phyloP scores from a whole-genome alignment of 2,888 invertebrate genomes.

The Folsomia manolachei region DNA sequence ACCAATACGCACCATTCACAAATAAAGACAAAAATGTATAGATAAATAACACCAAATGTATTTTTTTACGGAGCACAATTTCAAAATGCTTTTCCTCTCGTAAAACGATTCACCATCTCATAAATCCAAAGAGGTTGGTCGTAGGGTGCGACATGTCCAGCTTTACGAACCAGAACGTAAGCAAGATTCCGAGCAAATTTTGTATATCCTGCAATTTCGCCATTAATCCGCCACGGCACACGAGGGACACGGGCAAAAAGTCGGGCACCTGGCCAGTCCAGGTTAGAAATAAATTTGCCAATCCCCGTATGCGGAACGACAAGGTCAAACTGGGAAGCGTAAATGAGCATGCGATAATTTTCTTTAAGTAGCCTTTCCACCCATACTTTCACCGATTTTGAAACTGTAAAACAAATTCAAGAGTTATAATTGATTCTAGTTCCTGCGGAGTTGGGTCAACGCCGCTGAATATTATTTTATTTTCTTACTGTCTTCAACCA shows the following conservation, averaged over 20 bases:
- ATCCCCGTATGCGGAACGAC: conserved; percentile 85
- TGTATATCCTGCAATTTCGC: conserved; percentile 71
- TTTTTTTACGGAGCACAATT: no score
- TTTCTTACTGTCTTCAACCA: conserved; percentile 76
- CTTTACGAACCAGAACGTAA: conserved; percentile 71
- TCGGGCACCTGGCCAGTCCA: conserved; percentile 67
- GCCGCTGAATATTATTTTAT: no score
- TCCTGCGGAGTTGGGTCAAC: no score
- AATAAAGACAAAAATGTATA: no score
- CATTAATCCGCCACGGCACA: conserved; percentile 65
- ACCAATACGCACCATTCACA: no score
- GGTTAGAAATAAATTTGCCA: conserved; percentile 69
- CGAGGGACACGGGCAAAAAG: conserved; percentile 67
- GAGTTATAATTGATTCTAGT: no score
- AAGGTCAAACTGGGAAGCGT: conserved; percentile 87
- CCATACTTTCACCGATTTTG: conserved; percentile 72
- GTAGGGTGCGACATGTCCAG: conserved; percentile 77
- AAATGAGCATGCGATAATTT: conserved; percentile 70
- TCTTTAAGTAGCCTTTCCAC: conserved; percentile 63
- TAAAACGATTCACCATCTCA: conserved; percentile 70
- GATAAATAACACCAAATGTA: no score
- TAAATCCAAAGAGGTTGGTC: conserved; percentile 77
- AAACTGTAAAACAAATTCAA: no score
- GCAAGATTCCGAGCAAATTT: conserved; percentile 66
- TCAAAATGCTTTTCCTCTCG: no score